Base-by-base conservation (phyloP, 2,113 vertebrate species). In the Gobiocypris rarus region DNA sequence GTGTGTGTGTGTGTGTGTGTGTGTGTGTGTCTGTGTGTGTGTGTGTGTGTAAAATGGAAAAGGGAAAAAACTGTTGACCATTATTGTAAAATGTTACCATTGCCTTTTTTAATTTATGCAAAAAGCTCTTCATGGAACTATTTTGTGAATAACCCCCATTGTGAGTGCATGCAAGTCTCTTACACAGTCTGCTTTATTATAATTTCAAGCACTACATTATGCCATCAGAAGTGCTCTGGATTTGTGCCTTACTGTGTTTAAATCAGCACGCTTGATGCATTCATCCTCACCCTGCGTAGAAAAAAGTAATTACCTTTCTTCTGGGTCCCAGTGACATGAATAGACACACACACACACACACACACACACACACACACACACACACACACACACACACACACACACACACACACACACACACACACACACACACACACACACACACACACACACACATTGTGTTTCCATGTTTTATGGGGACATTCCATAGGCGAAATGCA, bases 241-340 rank as follows among this genome's bases (percentile, higher is more conserved):
- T 61, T 26, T 61, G 22, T 41, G 10, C 56, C 74, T 24, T 43
- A 43, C 75, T 59, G 34, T 78, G 6, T 78, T 61, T 78, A 43
- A 78, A 78, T 61, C 54, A 15, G 34, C 54, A 61, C 6, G 22
- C 15, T 50, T 48, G 5, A 65, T 63, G 61, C 9, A 79, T 59
- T 59, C 54, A 6, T 58, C 22, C 22, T 41, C 34, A n/a, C 34
- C 13, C 14, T 79, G 56, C 19, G 15, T 24, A 28, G 38, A 9
- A 14, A 65, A 67, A 26, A 65, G 77, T 67, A 50, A 80, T 80
- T 80, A 34, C 59, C 54, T 48, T 80, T 63, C 17, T 65, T 48
- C 77, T 50, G 58, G 43, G 77, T 48, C 24, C 56, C 52, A 17
- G 28, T 65, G 34, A 26, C 43, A 45, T 7, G 3, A 19, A 9